Base-by-base conservation (phyloP, 2,113 vertebrate species). In the Sylvilagus bachmani region DNA sequence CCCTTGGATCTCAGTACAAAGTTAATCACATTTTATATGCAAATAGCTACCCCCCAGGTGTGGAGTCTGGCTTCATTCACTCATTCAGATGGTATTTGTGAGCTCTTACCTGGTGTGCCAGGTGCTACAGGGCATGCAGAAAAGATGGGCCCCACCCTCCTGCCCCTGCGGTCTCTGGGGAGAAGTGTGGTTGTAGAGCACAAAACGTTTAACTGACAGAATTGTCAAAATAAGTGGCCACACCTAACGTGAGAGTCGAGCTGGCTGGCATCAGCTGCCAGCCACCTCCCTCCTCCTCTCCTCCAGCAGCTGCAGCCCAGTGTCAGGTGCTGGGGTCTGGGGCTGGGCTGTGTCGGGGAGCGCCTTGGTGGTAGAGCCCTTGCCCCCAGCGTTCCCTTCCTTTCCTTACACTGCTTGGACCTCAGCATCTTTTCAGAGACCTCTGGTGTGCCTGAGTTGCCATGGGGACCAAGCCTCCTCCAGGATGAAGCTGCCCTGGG, bases 21-120 rank as follows among this genome's bases (percentile, higher is more conserved):
- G 73, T 93, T 96, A 96, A 95, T 95, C 94, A 90, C 69, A 66
- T 95, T 93, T 92, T 64, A 83, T 71, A 93, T 95, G 94, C 96
- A 95, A 88, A 93, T 62, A 36, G 62, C 55, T 27, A 66, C 17
- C 80, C 69, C 70, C 67, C 77, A 94, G 84, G 95, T 88, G 5
- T 2, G 33, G 44, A 12, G 49, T 31, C 61, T 36, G 67, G 75
- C 44, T 93, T 33, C 86, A 31, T 92, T 93, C 93, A 79, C 24
- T 93, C 71, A 64, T 91, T 96, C 79, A 55, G 10, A 70, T 74
- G 79, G 64, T 16, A 58, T 85, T 90, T 90, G 93, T 79, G 90
- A 51, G 22, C 29, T 70, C 51, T 53, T 67, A 7, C 27, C 77
- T 29, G 31, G 10, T 16, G 10, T 67, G 82, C 51, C 64, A 74